phyloP scores from a whole-genome alignment of 2,113 vertebrate genomes.

The Drymodes brunneopygia region DNA sequence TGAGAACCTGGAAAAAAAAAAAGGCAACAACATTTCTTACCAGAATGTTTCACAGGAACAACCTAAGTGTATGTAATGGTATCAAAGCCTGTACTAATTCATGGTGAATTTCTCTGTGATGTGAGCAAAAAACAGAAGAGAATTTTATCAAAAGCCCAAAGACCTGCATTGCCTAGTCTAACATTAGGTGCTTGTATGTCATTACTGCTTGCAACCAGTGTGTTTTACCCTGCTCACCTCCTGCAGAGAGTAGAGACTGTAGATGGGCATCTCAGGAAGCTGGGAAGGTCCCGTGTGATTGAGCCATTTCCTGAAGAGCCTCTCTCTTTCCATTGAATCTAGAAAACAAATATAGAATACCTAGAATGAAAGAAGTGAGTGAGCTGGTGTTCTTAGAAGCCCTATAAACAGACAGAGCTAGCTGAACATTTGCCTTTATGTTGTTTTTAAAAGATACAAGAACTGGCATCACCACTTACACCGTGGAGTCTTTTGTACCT shows the following conservation, averaged over 20 bases:
- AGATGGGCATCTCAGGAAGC: background rate
- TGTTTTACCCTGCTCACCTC: background rate
- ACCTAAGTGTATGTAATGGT: background rate
- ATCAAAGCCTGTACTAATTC: background rate
- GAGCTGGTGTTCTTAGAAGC: background rate
- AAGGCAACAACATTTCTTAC: background rate
- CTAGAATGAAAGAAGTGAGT: background rate
- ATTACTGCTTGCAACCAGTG: background rate
- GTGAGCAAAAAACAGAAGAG: background rate
- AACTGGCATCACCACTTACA: background rate
- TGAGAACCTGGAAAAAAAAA: background rate
- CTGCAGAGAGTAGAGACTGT: background rate
- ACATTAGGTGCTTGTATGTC: background rate
- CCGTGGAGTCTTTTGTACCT: background rate
- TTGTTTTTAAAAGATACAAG: background rate
- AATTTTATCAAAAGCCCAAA: background rate
- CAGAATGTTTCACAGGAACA: background rate
- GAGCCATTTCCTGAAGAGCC: background rate
- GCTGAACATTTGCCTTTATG: background rate
- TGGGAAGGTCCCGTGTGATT: fast-evolving
- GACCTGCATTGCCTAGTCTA: background rate
- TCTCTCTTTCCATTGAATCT: background rate
- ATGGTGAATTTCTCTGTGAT: background rate
- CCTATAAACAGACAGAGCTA: background rate
- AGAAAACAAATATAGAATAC: background rate